Evolutionary conservation across 2,888 invertebrate species (phyloP), one percentile per base, ranked within the genome.

Genomic region (Meliscaeva auricollis): DNA sequence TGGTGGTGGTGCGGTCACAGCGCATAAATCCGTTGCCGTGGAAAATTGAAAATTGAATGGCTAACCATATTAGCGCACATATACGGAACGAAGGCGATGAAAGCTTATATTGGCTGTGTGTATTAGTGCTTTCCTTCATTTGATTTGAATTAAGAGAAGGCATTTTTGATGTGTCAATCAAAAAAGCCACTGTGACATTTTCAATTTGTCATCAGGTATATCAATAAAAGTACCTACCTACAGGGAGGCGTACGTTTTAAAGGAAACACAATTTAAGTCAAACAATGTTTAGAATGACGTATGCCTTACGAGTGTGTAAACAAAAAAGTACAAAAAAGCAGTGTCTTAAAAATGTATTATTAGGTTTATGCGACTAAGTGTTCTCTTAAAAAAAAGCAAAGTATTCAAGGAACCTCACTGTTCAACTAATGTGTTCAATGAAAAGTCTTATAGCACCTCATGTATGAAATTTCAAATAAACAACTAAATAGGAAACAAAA

Each of bases 121-220:
- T 32, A 13, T 4, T 30, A 5, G 13, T 15, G 48, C 9, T 32
- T 17, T 41, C 26, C 1, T 38, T 20, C 13, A 22, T 60, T 41
- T 8, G 5, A 30, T 32, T 46, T 30, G 15, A 22, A 26, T 44
- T 62, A 22, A 8, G 41, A 4, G 15, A 26, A n/a, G n/a, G 44
- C 1, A 30, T 30, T 46, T 32, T 32, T 11, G 30, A 64, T 46
- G 64, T 30, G 46, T 46, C 64, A 64, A 64, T 64, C 46, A 46
- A 26, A 41, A 15, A 35, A 11, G 3, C 2, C n/a, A 0, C 30
- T 35, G 17, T 38, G 58, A 58, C 38, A 38, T 58, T 38, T 38
- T 20, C 17, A 56, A 35, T 13, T 35, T 20, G 35, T 58, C 35
- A 32, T n/a, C 3, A 32, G 5, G 17, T 2, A 11, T 32, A 32